phyloP scores from a whole-genome alignment of 1,140 invertebrate species.

The Procambarus clarkii region DNA sequence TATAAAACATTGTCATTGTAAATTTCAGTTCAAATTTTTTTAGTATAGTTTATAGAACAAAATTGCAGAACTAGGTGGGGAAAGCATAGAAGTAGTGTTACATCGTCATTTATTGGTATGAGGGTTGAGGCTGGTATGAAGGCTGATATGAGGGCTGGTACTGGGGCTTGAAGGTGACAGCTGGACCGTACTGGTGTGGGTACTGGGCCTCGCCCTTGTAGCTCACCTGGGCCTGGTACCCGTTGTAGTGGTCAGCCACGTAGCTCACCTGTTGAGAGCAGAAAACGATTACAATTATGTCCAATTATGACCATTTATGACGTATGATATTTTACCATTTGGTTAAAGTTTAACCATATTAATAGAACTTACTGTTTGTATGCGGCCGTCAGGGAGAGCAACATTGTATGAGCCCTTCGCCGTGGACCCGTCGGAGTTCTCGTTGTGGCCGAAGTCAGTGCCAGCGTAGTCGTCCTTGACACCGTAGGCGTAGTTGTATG shows the following conservation, averaged over 20 bases:
- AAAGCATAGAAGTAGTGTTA: too few species aligned
- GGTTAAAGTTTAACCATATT: too few species aligned
- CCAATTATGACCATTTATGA: too few species aligned
- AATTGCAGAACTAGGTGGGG: too few species aligned
- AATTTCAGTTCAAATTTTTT: too few species aligned
- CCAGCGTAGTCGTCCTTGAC: constrained; percentile 7
- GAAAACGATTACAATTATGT: too few species aligned
- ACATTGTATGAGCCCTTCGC: constrained; percentile 73
- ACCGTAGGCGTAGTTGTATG: constrained; percentile 63
- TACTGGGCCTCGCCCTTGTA: constrained; percentile 71
- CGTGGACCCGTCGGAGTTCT: constrained; percentile 72
- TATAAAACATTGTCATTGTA: too few species aligned
- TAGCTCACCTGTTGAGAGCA: constrained; percentile 72
- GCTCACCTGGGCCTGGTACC: constrained; percentile 72
- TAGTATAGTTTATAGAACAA: too few species aligned
- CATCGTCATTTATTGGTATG: constrained; percentile 5
- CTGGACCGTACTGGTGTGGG: constrained; percentile 63
- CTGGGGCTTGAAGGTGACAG: constrained; percentile 70
- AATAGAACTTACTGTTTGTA: constrained; percentile 69
- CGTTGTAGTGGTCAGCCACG: constrained; percentile 73
- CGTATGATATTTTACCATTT: too few species aligned
- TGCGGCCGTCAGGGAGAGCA: constrained; percentile 73
- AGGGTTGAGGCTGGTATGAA: background rate
- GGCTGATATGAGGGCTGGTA: background rate
- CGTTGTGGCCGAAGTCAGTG: constrained; percentile 60